A percentile compares a stretch with the other conserved stretches of the same genome.
phyloP scores from a whole-genome alignment of 2,797 vertebrate genomes.

The Hippopotamyrus pictus region DNA sequence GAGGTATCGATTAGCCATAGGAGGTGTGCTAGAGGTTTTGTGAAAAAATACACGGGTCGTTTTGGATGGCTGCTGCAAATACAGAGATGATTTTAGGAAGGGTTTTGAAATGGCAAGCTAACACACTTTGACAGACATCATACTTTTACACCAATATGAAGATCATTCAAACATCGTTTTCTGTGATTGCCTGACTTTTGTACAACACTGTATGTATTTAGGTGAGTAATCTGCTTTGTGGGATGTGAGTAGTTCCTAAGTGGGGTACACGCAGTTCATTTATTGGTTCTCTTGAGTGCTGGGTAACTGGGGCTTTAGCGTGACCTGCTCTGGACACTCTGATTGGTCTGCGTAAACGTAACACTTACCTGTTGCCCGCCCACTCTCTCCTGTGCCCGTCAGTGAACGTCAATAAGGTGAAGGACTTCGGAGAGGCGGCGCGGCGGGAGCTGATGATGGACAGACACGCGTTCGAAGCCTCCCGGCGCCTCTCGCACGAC shows the following conservation, averaged over 20 bases:
- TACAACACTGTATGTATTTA: neutral
- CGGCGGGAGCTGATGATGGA: conserved; percentile 90
- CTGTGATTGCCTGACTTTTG: neutral
- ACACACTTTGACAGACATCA: neutral
- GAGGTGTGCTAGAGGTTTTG: neutral
- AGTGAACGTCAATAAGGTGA: conserved; percentile 97
- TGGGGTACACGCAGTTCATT: neutral
- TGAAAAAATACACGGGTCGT: neutral
- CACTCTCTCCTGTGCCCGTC: neutral
- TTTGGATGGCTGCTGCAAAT: neutral
- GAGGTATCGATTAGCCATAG: neutral
- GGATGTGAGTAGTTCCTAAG: neutral
- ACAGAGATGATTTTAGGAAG: neutral
- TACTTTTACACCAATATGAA: neutral
- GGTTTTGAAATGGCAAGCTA: neutral
- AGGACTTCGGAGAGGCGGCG: conserved; percentile 90
- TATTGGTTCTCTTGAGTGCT: neutral
- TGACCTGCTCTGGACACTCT: neutral
- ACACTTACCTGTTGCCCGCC: neutral
- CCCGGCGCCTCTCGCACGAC: conserved; percentile 82
- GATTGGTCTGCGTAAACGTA: neutral
- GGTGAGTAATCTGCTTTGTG: neutral
- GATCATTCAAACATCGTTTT: neutral
- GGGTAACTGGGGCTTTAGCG: neutral
- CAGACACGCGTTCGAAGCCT: conserved; percentile 84